These are phyloP conservation scores for Microcebus jonahi DNA, from an alignment of 2,113 vertebrate genomes.

Conservation along the genomic window DNA sequence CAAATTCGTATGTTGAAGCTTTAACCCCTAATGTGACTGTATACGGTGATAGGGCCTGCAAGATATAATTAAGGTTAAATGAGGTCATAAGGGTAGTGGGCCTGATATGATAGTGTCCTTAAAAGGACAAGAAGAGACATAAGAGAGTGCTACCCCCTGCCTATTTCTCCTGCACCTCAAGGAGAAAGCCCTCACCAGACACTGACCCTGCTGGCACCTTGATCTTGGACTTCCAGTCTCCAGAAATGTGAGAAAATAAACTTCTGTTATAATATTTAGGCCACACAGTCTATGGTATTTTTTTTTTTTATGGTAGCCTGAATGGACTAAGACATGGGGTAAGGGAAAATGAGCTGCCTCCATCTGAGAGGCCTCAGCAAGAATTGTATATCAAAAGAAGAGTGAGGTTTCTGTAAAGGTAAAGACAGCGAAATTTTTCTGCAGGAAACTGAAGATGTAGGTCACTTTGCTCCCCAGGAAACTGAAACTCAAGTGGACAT, in stretches of 20 bases:
- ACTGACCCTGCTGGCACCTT: neutral
- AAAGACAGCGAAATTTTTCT: neutral
- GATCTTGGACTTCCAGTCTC: neutral
- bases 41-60: neutral
- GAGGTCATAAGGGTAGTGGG: neutral
- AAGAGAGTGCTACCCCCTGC: accelerated
- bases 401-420: neutral
- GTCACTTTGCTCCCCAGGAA: neutral
- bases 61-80: neutral
- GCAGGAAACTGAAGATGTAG: neutral
- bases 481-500: neutral
- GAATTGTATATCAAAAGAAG: neutral
- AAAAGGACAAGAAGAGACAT: neutral
- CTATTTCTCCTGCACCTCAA: neutral
- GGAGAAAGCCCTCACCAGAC: neutral
- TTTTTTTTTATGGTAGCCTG: neutral
- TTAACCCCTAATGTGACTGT: neutral
- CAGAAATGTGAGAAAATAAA: neutral
- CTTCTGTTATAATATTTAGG: neutral
- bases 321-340: neutral
- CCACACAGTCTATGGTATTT: neutral
- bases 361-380: neutral
- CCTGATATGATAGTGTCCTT: neutral
- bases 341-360: neutral
- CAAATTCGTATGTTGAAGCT: neutral